Conservation (phyloP, 2,888 invertebrate species). For the Oscheius sp. region DNA sequence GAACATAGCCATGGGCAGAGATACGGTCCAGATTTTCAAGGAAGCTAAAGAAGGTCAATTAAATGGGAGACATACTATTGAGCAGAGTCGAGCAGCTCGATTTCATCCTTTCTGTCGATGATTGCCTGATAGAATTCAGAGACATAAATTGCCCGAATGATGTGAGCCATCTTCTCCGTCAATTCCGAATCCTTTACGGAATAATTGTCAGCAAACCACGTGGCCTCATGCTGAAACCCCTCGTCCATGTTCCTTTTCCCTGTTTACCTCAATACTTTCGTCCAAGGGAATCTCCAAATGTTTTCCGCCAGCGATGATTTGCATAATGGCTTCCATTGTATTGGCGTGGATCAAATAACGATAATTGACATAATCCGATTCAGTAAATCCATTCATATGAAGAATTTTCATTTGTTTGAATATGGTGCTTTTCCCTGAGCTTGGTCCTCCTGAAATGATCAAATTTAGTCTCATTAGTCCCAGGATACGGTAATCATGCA, state of each 20-base stretch:
- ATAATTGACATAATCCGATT: slow-evolving; percentile 68
- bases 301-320: slow-evolving; percentile 58
- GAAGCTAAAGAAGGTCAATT: slow-evolving; percentile 81
- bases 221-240: slow-evolving; percentile 30
- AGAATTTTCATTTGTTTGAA: slow-evolving; percentile 75
- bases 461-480: not conserved
- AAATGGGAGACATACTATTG: slow-evolving; percentile 86
- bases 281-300: slow-evolving; percentile 39
- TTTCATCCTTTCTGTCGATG: slow-evolving; percentile 96
- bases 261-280: not conserved
- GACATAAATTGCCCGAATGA: slow-evolving; percentile 92
- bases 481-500: too few species aligned
- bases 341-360: slow-evolving; percentile 68
- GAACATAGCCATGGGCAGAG: slow-evolving; percentile 92
- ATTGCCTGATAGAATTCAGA: slow-evolving; percentile 96
- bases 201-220: slow-evolving; percentile 11
- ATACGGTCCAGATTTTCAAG: slow-evolving; percentile 98
- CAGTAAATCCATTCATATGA: slow-evolving; percentile 70
- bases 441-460: slow-evolving; percentile 81
- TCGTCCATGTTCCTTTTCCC: not conserved
- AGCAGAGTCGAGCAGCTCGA: slow-evolving; percentile 98
- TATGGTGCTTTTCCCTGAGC: slow-evolving; percentile 76
- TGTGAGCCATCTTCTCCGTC: slow-evolving; percentile 93
- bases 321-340: slow-evolving; percentile 59
- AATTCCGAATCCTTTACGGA: slow-evolving; percentile 73